Conservation (phyloP, 64 coral and sea anemone species). For the Porites australiensis region DNA sequence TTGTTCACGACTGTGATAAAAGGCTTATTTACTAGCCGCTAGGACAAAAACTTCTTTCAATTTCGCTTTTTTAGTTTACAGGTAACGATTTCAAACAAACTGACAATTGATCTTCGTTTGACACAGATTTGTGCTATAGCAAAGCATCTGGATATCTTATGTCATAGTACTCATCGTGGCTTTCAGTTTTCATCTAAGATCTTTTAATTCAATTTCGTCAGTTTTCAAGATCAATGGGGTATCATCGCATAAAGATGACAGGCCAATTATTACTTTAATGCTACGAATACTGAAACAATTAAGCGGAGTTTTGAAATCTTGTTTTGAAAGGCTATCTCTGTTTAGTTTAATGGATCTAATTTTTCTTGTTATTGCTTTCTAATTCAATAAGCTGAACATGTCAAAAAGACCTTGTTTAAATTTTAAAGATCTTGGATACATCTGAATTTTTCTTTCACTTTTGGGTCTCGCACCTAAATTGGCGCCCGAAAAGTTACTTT, state of each 20-base stretch:
- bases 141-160: background rate
- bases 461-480: too few relatives aligned
- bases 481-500: too few relatives aligned
- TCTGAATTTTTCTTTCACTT: background rate
- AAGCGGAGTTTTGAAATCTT: conserved; percentile 56
- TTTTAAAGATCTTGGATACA: background rate
- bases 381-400: conserved; percentile 40
- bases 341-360: conserved; percentile 55
- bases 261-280: conserved; percentile 36
- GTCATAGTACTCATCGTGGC: background rate
- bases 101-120: background rate
- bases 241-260: conserved; percentile 22
- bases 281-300: conserved; percentile 42
- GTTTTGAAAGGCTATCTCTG: conserved; percentile 44
- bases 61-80: background rate
- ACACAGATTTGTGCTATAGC: background rate
- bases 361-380: conserved; percentile 47
- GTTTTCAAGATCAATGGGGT: conserved; percentile 38
- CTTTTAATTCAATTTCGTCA: conserved; percentile 7
- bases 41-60: background rate
- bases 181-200: background rate
- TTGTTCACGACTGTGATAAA: background rate
- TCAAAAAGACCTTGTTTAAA: conserved; percentile 36
- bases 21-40: background rate
- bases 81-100: too few relatives aligned